Base-by-base conservation (phyloP, 2,888 invertebrate genomes). In the Hymenopus coronatus region DNA sequence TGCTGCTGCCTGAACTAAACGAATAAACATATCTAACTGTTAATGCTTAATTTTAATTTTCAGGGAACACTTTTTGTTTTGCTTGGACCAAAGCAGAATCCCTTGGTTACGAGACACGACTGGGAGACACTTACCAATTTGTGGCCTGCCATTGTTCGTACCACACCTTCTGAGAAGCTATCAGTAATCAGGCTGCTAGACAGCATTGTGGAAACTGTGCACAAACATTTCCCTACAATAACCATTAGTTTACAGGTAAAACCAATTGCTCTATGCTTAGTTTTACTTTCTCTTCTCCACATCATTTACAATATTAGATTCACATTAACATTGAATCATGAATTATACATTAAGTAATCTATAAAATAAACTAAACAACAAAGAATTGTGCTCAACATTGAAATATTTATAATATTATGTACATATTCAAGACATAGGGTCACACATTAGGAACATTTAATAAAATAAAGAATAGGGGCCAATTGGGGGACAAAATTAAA, bases 141-240 rank as follows among this genome's bases (percentile, higher is more conserved):
- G 0, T 98, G 98, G 98, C 97, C 97, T 0, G 95, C 96, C 2
- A 92, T 98, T 28, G 94, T 98, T 0, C 94, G 95, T 89, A 96
- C 97, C 0, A 96, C 96, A 90, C 96, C 97, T 86, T 97, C 97
- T 3, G 98, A 98, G 92, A 98, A 98, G 92, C 96, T 96, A 0
- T 97, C 96, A 83, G 96, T 98, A 88, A 95, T 97, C 87, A 92
- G 92, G 30, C 92, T 94, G 25, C 91, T 94, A 90, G 93, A 93
- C 28, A 91, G 91, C 27, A 90, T 94, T 7, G 93, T 93, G 91
- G 93, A 94, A 92, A 90, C 88, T 40, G 91, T 92, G 20, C 94
- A 94, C 89, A 95, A 95, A 46, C 94, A 94, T 91, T 96, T 96
- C 92, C 95, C 95, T 0, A 95, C 96, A 0, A 94, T 95, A 27